These are phyloP conservation scores for Drosophila nigricruria DNA, from an alignment of 2,888 invertebrate genomes.

Conservation along the genomic window DNA sequence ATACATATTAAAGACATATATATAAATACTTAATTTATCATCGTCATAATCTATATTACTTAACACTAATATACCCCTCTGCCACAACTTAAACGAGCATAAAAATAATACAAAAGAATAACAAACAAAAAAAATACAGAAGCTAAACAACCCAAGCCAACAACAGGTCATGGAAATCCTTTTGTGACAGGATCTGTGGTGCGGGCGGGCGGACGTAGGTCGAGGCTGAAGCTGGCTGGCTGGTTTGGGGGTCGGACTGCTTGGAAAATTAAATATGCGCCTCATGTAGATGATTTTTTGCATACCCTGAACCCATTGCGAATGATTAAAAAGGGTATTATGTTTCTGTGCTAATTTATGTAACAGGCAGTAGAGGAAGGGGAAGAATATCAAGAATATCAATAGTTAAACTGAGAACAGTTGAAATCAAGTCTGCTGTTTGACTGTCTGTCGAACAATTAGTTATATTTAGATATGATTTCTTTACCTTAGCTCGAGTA, in stretches of 20 bases:
- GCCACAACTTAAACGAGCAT: neutral
- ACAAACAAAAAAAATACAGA: constrained; percentile 30
- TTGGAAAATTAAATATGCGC: constrained; percentile 75
- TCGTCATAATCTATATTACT: neutral
- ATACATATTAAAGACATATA: too few species aligned
- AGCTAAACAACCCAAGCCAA: constrained; percentile 45
- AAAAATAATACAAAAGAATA: constrained; percentile 20
- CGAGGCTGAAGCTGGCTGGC: neutral
- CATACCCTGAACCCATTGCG: constrained; percentile 8
- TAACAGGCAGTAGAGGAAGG: neutral
- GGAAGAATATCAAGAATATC: neutral
- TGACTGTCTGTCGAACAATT: neutral
- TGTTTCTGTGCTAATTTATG: constrained; percentile 2
- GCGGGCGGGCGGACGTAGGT: constrained; percentile 17
- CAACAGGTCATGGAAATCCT: constrained; percentile 62
- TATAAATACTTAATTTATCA: neutral
- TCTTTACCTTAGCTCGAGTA: too few species aligned
- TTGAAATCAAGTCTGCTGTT: neutral
- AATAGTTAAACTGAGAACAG: neutral
- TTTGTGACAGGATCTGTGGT: constrained; percentile 62
- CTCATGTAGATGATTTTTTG: constrained; percentile 66
- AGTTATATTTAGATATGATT: neutral
- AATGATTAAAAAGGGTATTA: constrained; percentile 9
- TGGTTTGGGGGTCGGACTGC: constrained; percentile 16
- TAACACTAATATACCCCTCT: neutral